These are phyloP conservation scores for Liodrosophila aerea DNA, from an alignment of 2,888 invertebrate species.

Conservation along the genomic window DNA sequence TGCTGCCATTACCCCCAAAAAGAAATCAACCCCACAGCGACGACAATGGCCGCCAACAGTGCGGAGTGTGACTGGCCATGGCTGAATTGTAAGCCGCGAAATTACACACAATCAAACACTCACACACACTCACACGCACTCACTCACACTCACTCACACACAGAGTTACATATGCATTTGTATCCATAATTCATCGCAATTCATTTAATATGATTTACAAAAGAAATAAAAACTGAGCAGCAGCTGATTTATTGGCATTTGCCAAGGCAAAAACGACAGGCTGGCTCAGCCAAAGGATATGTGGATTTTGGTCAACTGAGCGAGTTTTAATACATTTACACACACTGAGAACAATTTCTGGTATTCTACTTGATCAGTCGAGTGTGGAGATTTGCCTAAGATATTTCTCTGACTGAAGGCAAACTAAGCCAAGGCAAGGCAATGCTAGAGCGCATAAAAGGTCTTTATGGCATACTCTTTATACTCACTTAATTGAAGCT, in stretches of 20 bases:
- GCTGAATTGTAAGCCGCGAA: slow-evolving; percentile 56
- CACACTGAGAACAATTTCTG: slow-evolving; percentile 37
- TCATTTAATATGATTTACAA: slow-evolving; percentile 75
- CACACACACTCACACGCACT: slow-evolving; percentile 6
- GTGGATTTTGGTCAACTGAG: slow-evolving; percentile 54
- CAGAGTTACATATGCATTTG: slow-evolving; percentile 44
- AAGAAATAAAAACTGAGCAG: slow-evolving; percentile 63
- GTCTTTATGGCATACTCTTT: too few species aligned
- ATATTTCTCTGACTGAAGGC: too few species aligned
- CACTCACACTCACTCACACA: background rate
- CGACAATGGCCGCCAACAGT: slow-evolving; percentile 40
- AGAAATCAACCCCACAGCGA: slow-evolving; percentile 6
- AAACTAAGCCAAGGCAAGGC: too few species aligned
- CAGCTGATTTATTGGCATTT: slow-evolving; percentile 54
- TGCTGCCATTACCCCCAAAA: slow-evolving; percentile 33
- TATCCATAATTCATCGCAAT: slow-evolving; percentile 70
- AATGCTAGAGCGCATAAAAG: too few species aligned
- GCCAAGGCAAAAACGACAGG: slow-evolving; percentile 43
- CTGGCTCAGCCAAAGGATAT: slow-evolving; percentile 35
- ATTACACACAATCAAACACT: slow-evolving; percentile 33
- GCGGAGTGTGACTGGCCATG: slow-evolving; percentile 24
- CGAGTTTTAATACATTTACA: slow-evolving; percentile 28
- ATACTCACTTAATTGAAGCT: too few species aligned
- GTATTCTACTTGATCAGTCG: too few species aligned
- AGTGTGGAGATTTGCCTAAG: too few species aligned